A percentile compares a stretch with the other conserved stretches of the same genome.
Evolutionary conservation across 2,888 invertebrate genomes (phyloP).

Genomic region (Epirrhoe tristata): DNA sequence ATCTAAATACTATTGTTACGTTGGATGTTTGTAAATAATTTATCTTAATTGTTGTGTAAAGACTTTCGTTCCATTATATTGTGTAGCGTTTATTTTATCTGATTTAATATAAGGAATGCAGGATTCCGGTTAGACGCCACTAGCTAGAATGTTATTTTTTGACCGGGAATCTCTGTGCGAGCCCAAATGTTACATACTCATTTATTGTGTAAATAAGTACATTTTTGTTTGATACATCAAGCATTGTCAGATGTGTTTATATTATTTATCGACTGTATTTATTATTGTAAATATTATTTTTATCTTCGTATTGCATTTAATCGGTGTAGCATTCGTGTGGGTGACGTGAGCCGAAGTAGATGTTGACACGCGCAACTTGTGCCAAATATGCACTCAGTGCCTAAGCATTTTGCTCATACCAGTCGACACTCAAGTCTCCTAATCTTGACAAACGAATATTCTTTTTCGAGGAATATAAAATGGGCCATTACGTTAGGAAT

Average conservation of each 20-base stretch:
- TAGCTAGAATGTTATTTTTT: conserved; percentile 44
- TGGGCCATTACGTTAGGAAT: neutral
- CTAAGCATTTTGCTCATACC: conserved; percentile 58
- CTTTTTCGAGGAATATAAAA: neutral
- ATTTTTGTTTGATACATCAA: conserved; percentile 67
- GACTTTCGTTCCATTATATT: conserved; percentile 67
- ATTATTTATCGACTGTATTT: conserved; percentile 44
- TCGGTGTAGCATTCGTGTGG: conserved; percentile 31
- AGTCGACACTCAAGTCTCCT: conserved; percentile 1
- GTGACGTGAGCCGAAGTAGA: conserved; percentile 22
- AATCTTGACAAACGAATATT: neutral
- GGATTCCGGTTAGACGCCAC: conserved; percentile 20
- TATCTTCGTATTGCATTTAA: conserved; percentile 50
- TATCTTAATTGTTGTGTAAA: conserved; percentile 76
- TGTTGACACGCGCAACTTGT: conserved; percentile 55
- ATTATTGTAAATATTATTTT: conserved; percentile 51
- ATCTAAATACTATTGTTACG: conserved; percentile 62
- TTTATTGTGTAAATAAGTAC: conserved; percentile 71
- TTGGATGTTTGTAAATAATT: conserved; percentile 66
- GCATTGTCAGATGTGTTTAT: conserved; percentile 42
- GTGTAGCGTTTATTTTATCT: conserved; percentile 47
- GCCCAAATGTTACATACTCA: conserved; percentile 64
- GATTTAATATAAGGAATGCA: conserved; percentile 25
- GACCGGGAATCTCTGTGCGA: conserved; percentile 55
- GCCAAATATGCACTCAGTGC: conserved; percentile 74